These are phyloP conservation scores for Tyria jacobaeae DNA, from an alignment of 2,888 invertebrate genomes.

Conservation along the genomic window DNA sequence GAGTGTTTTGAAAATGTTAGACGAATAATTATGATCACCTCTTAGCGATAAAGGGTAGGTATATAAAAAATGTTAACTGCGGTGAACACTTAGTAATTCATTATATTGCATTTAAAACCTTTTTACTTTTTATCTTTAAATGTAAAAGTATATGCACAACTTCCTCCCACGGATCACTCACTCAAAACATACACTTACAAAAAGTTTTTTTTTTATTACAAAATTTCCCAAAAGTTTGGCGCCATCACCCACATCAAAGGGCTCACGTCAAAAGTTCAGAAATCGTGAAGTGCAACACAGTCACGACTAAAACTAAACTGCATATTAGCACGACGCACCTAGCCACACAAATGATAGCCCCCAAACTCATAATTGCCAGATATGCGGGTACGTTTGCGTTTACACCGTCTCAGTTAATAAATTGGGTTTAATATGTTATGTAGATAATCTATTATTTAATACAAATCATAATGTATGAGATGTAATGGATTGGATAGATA, in stretches of 20 bases:
- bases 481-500: too few relatives aligned
- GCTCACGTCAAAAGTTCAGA: conserved; percentile 59
- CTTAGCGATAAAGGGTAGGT: too few relatives aligned
- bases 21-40: too few relatives aligned
- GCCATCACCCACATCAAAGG: conserved; percentile 42
- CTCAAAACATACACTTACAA: conserved; percentile 40
- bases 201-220: conserved; percentile 24
- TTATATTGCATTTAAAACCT: too few relatives aligned
- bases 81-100: too few relatives aligned
- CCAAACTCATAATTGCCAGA: conserved; percentile 68
- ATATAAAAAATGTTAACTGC: too few relatives aligned
- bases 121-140: too few relatives aligned
- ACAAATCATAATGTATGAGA: neutral
- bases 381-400: conserved; percentile 36
- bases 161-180: conserved; percentile 17
- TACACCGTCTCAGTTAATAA: conserved; percentile 49
- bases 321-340: conserved; percentile 65
- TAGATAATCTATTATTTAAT: neutral
- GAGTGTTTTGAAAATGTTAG: too few relatives aligned
- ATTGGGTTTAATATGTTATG: neutral
- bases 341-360: conserved; percentile 73
- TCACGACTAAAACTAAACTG: conserved; percentile 69
- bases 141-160: too few relatives aligned
- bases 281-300: conserved; percentile 67
- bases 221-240: conserved; percentile 41